Conservation (phyloP, 1,140 invertebrate genomes). For the Himalopsyche phryganea region DNA sequence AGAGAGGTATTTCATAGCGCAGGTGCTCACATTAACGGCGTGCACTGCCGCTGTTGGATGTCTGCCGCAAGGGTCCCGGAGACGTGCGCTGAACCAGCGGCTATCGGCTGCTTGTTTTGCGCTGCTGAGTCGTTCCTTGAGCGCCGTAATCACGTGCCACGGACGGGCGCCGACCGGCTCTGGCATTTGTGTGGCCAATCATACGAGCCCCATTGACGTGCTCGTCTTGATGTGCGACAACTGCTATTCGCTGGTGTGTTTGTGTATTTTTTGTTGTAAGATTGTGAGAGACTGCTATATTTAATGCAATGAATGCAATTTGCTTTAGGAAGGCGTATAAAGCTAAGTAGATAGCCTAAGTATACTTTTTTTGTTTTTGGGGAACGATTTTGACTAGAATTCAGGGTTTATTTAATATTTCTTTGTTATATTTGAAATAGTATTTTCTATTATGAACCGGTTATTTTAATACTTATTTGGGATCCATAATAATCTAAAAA, state of each 20-base stretch:
- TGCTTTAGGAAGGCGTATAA: too few species aligned
- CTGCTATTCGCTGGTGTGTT: constrained; percentile 90
- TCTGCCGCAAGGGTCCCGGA: constrained; percentile 71
- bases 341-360: too few species aligned
- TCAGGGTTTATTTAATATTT: too few species aligned
- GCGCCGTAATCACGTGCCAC: constrained; percentile 87
- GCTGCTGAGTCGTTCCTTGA: constrained; percentile 80
- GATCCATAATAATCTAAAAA: too few species aligned
- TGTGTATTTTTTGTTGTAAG: too few species aligned
- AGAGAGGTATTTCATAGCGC: constrained; percentile 36
- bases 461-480: too few species aligned
- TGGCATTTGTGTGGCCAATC: constrained; percentile 98
- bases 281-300: too few species aligned
- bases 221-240: constrained; percentile 96
- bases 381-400: too few species aligned
- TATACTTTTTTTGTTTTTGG: too few species aligned
- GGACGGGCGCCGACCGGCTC: constrained; percentile 74
- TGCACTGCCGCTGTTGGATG: constrained; percentile 82
- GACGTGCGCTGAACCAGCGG: constrained; percentile 72
- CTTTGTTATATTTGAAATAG: too few species aligned
- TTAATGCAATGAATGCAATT: too few species aligned
- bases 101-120: constrained; percentile 87
- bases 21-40: constrained; percentile 80
- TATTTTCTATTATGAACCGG: too few species aligned
- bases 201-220: constrained; percentile 98